Evolutionary conservation across 2,888 invertebrate species (phyloP).

Genomic region (Hyalella azteca): DNA sequence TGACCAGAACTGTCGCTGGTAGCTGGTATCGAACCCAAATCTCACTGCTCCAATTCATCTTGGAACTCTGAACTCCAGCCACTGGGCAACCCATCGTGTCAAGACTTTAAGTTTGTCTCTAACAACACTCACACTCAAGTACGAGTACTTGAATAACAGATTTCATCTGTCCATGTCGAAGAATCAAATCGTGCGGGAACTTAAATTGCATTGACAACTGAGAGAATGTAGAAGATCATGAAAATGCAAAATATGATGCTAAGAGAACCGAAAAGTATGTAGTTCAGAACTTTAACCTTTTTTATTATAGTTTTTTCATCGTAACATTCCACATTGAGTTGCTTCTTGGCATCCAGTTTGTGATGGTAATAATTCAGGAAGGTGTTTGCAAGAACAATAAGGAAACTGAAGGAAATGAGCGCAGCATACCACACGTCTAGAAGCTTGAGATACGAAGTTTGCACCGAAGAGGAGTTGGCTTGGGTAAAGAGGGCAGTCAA

Average conservation of each 20-base stretch:
- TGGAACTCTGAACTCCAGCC: too few species aligned
- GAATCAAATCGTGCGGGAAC: too few species aligned
- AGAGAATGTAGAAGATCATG: not conserved
- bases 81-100: too few species aligned
- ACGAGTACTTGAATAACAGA: too few species aligned
- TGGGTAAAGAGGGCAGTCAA: conserved; percentile 23
- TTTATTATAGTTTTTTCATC: not conserved
- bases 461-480: not conserved
- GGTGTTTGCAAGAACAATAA: not conserved
- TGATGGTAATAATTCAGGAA: too few species aligned
- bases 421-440: conserved; percentile 18
- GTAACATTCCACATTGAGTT: not conserved
- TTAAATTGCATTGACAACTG: not conserved
- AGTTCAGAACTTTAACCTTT: not conserved
- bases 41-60: too few species aligned
- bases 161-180: too few species aligned
- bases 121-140: too few species aligned
- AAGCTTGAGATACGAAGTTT: conserved; percentile 10
- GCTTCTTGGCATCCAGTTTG: not conserved
- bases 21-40: too few species aligned
- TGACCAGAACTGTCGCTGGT: too few species aligned
- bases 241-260: not conserved
- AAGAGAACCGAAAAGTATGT: not conserved
- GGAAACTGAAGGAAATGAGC: not conserved
- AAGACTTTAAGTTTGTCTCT: too few species aligned